Conservation (phyloP, 2,888 invertebrate species). For the Drosophila robusta region DNA sequence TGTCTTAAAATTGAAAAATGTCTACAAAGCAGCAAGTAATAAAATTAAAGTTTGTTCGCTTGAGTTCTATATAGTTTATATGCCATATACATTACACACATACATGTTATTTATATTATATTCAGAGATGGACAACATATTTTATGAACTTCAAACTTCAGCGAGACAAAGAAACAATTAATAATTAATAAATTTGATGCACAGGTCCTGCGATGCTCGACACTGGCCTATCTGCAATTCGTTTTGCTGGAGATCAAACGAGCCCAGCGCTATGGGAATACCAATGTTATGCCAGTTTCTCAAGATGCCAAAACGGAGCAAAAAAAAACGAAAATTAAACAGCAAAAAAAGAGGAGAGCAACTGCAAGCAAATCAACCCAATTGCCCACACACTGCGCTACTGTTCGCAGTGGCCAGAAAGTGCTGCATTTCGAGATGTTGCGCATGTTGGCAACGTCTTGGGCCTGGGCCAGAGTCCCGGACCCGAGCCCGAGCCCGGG, state of each 20-base stretch:
- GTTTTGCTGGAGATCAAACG: constrained; percentile 1
- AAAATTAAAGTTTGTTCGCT: no score
- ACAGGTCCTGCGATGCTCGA: neutral
- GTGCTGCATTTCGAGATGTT: constrained; percentile 42
- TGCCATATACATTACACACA: no score
- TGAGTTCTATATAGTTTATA: no score
- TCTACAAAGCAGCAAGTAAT: no score
- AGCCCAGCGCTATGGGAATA: neutral
- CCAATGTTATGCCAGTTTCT: constrained; percentile 12
- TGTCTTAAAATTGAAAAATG: no score
- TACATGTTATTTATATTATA: no score
- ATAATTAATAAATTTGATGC: no score
- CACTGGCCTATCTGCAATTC: neutral
- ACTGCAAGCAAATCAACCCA: constrained; percentile 60
- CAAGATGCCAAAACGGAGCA: constrained; percentile 18
- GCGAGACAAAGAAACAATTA: no score
- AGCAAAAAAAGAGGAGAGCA: constrained; percentile 4
- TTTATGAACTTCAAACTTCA: no score
- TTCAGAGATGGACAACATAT: no score
- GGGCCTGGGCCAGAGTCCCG: neutral
- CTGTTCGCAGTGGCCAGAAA: constrained; percentile 52
- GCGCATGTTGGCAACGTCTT: neutral
- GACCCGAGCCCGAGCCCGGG: neutral
- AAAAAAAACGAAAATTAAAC: constrained; percentile 7
- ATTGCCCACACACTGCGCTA: constrained; percentile 75